These are phyloP conservation scores for Mustela erminea DNA, from an alignment of 2,797 vertebrate species.

Conservation along the genomic window DNA sequence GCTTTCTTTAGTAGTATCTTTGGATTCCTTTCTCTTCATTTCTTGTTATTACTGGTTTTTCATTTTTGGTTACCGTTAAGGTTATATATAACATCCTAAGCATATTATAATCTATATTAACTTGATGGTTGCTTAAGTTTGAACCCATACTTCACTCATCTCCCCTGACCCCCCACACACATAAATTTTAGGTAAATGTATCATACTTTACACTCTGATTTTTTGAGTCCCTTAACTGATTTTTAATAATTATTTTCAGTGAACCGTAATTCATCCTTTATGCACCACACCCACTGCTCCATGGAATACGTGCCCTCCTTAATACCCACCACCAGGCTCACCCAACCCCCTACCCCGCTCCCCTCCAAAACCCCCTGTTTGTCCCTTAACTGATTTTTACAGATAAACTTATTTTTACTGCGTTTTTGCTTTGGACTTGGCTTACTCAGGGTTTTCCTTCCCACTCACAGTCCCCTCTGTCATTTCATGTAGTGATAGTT, in stretches of 20 bases:
- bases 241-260: too few species aligned
- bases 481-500: neutral
- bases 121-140: neutral
- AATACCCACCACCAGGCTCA: too few species aligned
- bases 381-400: neutral
- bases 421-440: neutral
- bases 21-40: neutral
- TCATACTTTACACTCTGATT: neutral
- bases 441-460: neutral
- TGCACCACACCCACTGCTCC: too few species aligned
- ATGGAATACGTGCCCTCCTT: too few species aligned
- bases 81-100: neutral
- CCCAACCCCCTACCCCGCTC: too few species aligned
- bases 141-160: neutral
- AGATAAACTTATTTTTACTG: neutral
- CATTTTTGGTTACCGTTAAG: neutral
- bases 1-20: neutral
- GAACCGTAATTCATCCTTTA: too few species aligned
- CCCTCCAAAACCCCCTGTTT: too few species aligned
- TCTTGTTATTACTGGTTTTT: neutral
- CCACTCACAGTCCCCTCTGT: neutral
- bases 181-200: neutral
- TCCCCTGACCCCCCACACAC: too few species aligned
- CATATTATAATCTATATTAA: neutral
- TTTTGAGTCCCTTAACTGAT: neutral